phyloP scores from a whole-genome alignment of 2,797 vertebrate genomes.

The Sebastes taczanowskii region DNA sequence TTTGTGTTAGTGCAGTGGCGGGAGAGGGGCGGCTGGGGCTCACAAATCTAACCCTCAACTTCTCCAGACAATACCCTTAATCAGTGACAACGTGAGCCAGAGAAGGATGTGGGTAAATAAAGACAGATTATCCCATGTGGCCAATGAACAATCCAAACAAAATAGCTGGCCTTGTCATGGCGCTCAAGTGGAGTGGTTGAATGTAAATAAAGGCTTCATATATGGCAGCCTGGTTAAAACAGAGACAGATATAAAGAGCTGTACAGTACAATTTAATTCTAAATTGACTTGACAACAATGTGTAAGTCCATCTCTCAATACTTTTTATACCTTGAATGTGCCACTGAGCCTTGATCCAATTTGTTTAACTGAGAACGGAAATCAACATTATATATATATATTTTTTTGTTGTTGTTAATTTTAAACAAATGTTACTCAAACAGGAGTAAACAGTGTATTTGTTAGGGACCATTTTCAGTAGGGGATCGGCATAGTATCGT shows the following conservation, averaged over 20 bases:
- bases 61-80: constrained; percentile 46
- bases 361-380: neutral
- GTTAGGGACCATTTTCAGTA: neutral
- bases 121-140: constrained; percentile 33
- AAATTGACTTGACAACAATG: neutral
- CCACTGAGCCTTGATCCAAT: neutral
- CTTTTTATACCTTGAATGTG: neutral
- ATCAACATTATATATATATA: neutral
- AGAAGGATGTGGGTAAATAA: constrained; percentile 42
- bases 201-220: neutral
- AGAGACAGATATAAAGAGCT: neutral
- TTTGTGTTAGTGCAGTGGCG: constrained; percentile 50
- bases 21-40: constrained; percentile 20
- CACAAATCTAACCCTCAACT: constrained; percentile 38
- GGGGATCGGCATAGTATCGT: no score
- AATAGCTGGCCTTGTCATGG: neutral
- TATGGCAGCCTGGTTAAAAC: neutral
- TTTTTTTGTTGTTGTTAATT: neutral
- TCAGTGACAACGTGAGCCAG: constrained; percentile 23
- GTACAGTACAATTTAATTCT: neutral
- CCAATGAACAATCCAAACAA: neutral
- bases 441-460: neutral
- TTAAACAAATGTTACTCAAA: neutral
- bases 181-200: neutral
- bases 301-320: neutral